Evolutionary conservation across 2,797 vertebrate species (phyloP), one percentile per base, ranked within the genome.

Genomic region (Pachyuromys duprasi): DNA sequence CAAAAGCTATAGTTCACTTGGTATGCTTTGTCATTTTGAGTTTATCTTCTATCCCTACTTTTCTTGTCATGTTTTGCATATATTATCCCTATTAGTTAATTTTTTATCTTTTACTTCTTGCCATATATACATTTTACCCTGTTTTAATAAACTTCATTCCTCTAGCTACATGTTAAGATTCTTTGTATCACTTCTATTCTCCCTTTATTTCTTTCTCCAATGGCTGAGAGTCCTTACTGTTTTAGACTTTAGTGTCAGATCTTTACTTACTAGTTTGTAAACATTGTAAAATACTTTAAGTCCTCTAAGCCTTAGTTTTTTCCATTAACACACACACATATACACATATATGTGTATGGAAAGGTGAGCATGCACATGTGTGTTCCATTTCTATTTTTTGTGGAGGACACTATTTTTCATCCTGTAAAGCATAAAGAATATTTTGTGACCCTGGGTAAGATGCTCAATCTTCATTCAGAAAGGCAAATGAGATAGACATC

Each of bases 31-130:
- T 63, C 36, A 94, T n/a, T 92, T 70, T 95, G 55, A 90, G 62
- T 26, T 90, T 63, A 20, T 88, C 82, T 5, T 3, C 1, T 87
- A 28, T 89, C 63, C 14, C 60, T 82, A 28, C 6, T 81, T 92
- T 95, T 20, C 15, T 89, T 87, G 15, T 57, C 18, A 42, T 42
- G 39, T 89, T 95, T 90, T 94, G 28, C 26, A 95, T 63, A 36
- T 88, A 55, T 67, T 72, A 55, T 72, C 14, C 11, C 9, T 3
- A 39, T 84, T 90, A 17, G 55, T 6, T 93, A 78, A 55, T 86
- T 93, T 49, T 17, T n/a, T 78, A 76, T 92, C 92, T 94, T 93
- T 3, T 42, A 14, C 93, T 82, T 94, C 33, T 97, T 95, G 31
- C 11, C 26, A 31, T 53, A 57, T 93, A 53, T 6, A 69, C 14